Conservation (phyloP, 1,140 invertebrate species). For the Bombus ignitus region DNA sequence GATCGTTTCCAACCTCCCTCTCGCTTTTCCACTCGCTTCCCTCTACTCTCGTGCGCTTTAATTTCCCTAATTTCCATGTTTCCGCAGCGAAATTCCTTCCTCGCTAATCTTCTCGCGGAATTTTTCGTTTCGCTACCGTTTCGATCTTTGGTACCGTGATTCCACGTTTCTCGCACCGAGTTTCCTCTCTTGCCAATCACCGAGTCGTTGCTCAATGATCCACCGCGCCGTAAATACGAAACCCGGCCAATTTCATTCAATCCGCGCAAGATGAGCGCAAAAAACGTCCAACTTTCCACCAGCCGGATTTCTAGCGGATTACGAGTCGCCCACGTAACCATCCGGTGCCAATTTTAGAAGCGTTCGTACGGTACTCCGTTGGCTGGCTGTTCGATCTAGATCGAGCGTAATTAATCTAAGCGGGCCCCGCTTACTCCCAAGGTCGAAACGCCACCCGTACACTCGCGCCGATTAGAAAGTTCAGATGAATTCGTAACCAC, state of each 20-base stretch:
- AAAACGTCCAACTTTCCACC: background rate
- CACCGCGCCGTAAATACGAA: background rate
- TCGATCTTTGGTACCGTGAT: background rate
- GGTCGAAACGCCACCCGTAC: conserved; percentile 27
- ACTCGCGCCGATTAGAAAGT: conserved; percentile 54
- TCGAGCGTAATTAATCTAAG: conserved; percentile 29
- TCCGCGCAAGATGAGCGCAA: background rate
- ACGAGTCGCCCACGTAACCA: background rate
- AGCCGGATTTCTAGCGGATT: background rate
- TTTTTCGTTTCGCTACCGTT: background rate
- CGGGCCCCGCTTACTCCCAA: conserved; percentile 8
- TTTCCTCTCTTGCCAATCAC: background rate
- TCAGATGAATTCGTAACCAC: conserved; percentile 47
- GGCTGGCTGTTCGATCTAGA: background rate
- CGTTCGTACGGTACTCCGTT: background rate
- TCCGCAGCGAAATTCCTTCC: background rate
- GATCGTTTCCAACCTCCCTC: conserved; percentile 8
- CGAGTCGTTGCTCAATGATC: background rate
- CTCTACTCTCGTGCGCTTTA: background rate
- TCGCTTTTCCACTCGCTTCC: background rate
- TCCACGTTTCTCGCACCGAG: background rate
- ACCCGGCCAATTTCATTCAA: conserved; percentile 5
- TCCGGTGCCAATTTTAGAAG: background rate
- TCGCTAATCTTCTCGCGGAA: background rate
- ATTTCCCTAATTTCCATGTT: background rate